These are phyloP conservation scores for Nothocercus nigrocapillus DNA, from an alignment of 2,113 vertebrate species.

Conservation along the genomic window DNA sequence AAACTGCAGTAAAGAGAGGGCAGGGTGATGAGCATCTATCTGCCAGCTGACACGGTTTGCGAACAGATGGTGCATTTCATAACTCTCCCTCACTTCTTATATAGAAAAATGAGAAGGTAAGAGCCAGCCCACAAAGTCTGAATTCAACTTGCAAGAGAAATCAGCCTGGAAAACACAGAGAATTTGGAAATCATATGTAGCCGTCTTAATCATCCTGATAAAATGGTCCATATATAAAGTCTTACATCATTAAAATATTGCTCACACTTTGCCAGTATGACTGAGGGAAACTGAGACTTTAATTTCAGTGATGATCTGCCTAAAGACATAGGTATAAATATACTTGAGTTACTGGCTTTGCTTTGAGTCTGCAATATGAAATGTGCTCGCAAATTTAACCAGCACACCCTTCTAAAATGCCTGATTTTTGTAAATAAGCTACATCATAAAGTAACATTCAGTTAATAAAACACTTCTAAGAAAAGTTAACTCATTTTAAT, in stretches of 20 bases:
- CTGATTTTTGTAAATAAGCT: not conserved
- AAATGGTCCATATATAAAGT: not conserved
- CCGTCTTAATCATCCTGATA: not conserved
- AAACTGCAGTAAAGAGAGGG: slow-evolving; percentile 41
- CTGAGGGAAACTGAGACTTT: not conserved
- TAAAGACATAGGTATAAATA: not conserved
- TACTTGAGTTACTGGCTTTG: not conserved
- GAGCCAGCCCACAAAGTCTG: slow-evolving; percentile 46
- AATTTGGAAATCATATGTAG: not conserved
- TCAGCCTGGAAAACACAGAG: slow-evolving; percentile 6
- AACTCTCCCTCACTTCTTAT: slow-evolving; percentile 53
- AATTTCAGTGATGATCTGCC: not conserved
- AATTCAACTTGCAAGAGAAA: slow-evolving; percentile 44
- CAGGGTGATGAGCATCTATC: slow-evolving; percentile 41
- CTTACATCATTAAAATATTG: not conserved
- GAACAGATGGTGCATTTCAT: slow-evolving; percentile 63
- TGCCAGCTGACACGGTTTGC: slow-evolving; percentile 44
- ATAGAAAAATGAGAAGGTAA: slow-evolving; percentile 50
- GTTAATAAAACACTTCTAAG: not conserved
- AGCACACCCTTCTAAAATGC: not conserved
- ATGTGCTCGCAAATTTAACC: rapidly evolving
- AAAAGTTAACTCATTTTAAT: not conserved
- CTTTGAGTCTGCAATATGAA: not conserved
- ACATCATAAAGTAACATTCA: not conserved
- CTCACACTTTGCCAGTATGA: not conserved